phyloP scores from a whole-genome alignment of 2,797 vertebrate genomes.

The Apogon hyalosoma region DNA sequence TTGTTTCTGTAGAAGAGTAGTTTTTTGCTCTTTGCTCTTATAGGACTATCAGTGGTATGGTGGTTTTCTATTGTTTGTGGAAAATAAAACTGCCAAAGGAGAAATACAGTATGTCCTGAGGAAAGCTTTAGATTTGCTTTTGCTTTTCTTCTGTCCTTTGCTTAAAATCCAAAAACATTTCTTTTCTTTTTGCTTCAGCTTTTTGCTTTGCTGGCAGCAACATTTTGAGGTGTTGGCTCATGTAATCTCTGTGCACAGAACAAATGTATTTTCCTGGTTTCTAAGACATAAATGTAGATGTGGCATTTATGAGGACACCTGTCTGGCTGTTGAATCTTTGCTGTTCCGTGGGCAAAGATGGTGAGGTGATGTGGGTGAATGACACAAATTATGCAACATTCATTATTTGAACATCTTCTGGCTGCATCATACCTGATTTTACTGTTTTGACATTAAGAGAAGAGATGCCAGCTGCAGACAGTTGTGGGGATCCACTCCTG shows the following conservation, averaged over 20 bases:
- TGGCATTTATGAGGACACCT: conserved; percentile 77
- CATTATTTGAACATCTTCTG: conserved; percentile 57
- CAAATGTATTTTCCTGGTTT: conserved; percentile 52
- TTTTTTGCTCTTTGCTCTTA: conserved; percentile 12
- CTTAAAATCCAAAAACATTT: conserved; percentile 42
- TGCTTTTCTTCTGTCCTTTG: conserved; percentile 54
- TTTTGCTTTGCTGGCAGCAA: conserved; percentile 60
- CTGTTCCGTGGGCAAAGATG: conserved; percentile 77
- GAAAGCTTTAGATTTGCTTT: conserved; percentile 39
- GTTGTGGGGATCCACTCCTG: conserved; percentile 73
- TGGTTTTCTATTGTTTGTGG: conserved; percentile 32
- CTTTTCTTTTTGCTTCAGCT: conserved; percentile 68
- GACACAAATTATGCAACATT: conserved; percentile 25
- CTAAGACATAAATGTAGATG: conserved; percentile 80
- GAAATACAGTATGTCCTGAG: conserved; percentile 26
- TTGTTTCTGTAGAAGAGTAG: conserved; percentile 5
- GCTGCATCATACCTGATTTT: conserved; percentile 71
- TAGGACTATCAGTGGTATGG: conserved; percentile 11
- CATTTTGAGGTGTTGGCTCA: conserved; percentile 47
- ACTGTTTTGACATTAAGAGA: conserved; percentile 83
- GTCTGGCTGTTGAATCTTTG: conserved; percentile 78
- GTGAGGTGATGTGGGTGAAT: conserved; percentile 68
- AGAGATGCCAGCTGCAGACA: conserved; percentile 71
- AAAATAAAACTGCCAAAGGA: conserved; percentile 19
- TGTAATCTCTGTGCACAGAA: conserved; percentile 57